Evolutionary conservation across 2,888 invertebrate genomes (phyloP), one percentile per base, ranked within the genome.

Genomic region (Xestia c-nigrum): DNA sequence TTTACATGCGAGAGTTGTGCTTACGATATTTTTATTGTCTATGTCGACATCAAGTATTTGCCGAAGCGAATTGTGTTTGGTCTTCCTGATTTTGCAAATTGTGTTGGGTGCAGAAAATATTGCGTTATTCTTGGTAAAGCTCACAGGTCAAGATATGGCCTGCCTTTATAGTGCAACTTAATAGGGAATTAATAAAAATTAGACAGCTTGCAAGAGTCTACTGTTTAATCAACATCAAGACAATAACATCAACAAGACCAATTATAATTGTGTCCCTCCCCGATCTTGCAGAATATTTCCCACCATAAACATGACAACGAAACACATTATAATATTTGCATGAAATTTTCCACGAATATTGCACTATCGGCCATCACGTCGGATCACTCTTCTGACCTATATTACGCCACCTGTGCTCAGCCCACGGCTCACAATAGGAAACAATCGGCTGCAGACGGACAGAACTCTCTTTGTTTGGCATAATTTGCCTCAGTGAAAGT

Each of bases 401-500:
- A 78, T 87, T 87, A 75, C 87, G 79, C 76, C 85, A 85, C 52
- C 73, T 76, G 68, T 73, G 65, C 64, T 73, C 61, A 69, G 63
- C 70, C 64, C 61, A 75, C 70, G 24, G 55, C 75, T 72, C 80
- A 87, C 87, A 88, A 87, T 88, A 72, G 84, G 65, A 47, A 72
- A 76, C 80, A 81, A 74, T 78, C 57, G 21, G 40, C 74, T 74
- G 47, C 75, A 69, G 65, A 78, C 69, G 76, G 74, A 82, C 76
- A 80, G 68, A 61, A 73, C 75, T 76, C 74, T 84, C 86, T 88
- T 87, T 83, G 86, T 86, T 76, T 74, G 65, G 61, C 55, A 75
- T 82, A 78, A 85, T 88, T 84, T 84, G 74, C 77, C 69, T 67
- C 76, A 86, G 86, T 86, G 88, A 88, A 88, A 88, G 88, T 89